Conservation (phyloP, 1,140 invertebrate genomes). For the Euwallacea fornicatus region DNA sequence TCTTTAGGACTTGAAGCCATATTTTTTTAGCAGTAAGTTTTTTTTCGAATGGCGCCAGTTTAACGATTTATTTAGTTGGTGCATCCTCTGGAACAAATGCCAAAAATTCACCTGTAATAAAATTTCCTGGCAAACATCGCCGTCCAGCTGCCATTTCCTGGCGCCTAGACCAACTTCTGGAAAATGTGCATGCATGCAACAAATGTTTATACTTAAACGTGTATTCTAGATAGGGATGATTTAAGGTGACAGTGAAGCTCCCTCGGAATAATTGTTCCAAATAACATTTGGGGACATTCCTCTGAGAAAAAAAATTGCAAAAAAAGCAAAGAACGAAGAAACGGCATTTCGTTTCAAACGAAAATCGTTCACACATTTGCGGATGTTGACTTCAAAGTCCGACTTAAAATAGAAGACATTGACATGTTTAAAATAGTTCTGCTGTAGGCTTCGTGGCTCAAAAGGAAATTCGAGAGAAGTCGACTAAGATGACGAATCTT, state of each 20-base stretch:
- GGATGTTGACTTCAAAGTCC: slow-evolving; percentile 12
- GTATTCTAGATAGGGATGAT: too few species aligned
- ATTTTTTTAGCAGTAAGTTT: too few species aligned
- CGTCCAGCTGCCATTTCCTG: background rate
- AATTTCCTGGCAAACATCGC: background rate
- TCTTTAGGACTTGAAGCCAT: too few species aligned
- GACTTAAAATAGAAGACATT: slow-evolving; percentile 14
- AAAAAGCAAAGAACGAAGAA: background rate
- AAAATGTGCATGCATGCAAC: too few species aligned
- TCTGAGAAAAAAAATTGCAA: background rate
- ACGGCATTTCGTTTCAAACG: background rate
- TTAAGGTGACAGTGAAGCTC: too few species aligned
- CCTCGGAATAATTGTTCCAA: too few species aligned
- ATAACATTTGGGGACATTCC: too few species aligned
- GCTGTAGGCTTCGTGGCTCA: background rate
- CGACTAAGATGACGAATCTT: background rate
- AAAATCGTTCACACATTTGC: slow-evolving; percentile 8
- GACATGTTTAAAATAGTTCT: slow-evolving; percentile 11
- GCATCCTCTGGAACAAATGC: background rate
- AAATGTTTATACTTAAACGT: too few species aligned
- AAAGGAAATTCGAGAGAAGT: background rate
- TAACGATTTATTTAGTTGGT: too few species aligned
- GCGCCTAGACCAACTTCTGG: background rate
- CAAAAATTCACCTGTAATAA: slow-evolving; percentile 1
- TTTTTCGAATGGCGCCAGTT: too few species aligned